Percentiles rank a stretch among this genome's conserved stretches.
Evolutionary conservation across 2,888 invertebrate species (phyloP).

Genomic region (Tipula unca): DNA sequence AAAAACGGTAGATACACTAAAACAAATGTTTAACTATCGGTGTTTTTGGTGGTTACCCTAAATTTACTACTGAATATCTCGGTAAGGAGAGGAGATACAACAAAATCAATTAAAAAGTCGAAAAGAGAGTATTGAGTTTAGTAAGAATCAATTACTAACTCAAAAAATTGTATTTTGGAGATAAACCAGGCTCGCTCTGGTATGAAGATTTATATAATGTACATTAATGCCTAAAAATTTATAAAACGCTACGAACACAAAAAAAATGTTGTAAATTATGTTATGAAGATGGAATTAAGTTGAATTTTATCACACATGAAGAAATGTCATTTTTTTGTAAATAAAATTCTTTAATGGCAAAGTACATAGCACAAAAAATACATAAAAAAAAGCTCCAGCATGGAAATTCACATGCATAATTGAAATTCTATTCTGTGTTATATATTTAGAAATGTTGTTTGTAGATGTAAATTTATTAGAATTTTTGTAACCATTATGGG

Average conservation of each 20-base stretch:
- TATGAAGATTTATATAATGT: too few species aligned
- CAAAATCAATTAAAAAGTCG: too few species aligned
- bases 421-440: background rate
- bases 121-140: too few species aligned
- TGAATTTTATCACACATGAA: background rate
- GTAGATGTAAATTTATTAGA: background rate
- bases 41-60: too few species aligned
- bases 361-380: background rate
- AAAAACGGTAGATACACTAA: too few species aligned
- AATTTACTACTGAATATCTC: too few species aligned
- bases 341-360: background rate
- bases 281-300: background rate
- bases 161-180: too few species aligned
- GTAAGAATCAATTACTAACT: too few species aligned
- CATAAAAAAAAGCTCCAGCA: background rate
- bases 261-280: background rate
- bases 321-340: background rate
- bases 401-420: background rate
- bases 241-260: background rate
- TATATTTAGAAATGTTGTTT: background rate
- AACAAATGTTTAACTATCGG: too few species aligned
- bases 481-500: background rate
- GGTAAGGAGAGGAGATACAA: too few species aligned
- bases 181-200: too few species aligned
- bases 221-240: background rate